Evolutionary conservation across 2,888 invertebrate genomes (phyloP).

Genomic region (Octodonta nipae): DNA sequence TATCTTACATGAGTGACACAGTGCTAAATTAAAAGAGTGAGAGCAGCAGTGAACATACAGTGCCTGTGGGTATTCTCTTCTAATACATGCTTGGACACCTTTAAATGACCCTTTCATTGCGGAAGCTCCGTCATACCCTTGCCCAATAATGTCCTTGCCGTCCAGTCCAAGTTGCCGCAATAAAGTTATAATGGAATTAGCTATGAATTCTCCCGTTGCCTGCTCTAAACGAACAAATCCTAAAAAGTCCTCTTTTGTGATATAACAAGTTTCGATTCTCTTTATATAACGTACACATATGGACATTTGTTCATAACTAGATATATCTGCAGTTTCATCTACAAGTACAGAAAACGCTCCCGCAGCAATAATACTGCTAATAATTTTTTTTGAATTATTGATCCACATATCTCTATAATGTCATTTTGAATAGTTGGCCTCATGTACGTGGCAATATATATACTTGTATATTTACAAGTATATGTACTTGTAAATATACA

Average conservation of each 20-base stretch:
- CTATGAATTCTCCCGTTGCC: background rate
- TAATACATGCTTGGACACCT: background rate
- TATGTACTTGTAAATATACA: background rate
- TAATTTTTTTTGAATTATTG: no score
- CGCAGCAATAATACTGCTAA: background rate
- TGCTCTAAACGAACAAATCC: background rate
- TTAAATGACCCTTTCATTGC: conserved; percentile 2
- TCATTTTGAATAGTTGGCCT: background rate
- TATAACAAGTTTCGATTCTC: background rate
- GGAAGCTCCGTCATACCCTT: conserved; percentile 2
- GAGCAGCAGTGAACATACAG: conserved; percentile 6
- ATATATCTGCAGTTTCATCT: background rate
- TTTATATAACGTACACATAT: background rate
- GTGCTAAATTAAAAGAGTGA: conserved; percentile 6
- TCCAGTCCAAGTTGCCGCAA: background rate
- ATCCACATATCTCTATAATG: no score
- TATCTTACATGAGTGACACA: conserved; percentile 5
- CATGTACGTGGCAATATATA: background rate
- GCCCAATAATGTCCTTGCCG: background rate
- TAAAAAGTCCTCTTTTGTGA: conserved; percentile 1
- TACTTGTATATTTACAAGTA: background rate
- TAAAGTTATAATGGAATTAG: background rate
- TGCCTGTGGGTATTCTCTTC: background rate
- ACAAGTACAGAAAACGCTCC: background rate
- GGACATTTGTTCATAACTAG: conserved; percentile 1